Evolutionary conservation across 2,888 invertebrate genomes (phyloP).

Genomic region (Coelinius sp.): DNA sequence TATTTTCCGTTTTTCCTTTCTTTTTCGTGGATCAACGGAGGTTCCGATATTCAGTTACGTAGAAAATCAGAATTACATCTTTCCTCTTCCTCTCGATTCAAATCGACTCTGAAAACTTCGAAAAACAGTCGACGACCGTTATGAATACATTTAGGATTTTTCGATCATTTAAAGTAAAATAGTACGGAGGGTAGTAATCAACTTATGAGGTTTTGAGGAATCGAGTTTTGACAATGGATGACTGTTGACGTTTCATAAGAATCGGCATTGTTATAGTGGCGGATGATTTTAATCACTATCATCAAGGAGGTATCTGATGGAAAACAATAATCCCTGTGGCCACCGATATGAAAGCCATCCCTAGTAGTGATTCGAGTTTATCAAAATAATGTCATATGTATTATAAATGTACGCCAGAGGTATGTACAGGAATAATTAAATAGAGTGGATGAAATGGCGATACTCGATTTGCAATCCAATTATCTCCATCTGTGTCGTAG

Average conservation of each 20-base stretch:
- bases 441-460: constrained; percentile 35
- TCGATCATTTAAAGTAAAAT: constrained; percentile 4
- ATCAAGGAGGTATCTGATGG: background rate
- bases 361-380: background rate
- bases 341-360: background rate
- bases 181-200: background rate
- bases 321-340: background rate
- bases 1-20: background rate
- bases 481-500: constrained; percentile 44
- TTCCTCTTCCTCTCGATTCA: constrained; percentile 17
- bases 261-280: background rate
- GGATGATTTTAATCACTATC: background rate
- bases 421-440: constrained; percentile 48
- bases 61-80: constrained; percentile 37
- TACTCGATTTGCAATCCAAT: constrained; percentile 50
- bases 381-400: constrained; percentile 10
- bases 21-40: constrained; percentile 3
- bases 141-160: background rate
- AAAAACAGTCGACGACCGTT: constrained; percentile 8
- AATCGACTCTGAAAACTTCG: background rate
- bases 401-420: constrained; percentile 41
- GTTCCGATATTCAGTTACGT: constrained; percentile 18
- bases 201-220: background rate
- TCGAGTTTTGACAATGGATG: no score
- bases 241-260: constrained; percentile 10